These are phyloP conservation scores for Drosophila setifemur DNA, from an alignment of 1,140 invertebrate species.

Conservation along the genomic window DNA sequence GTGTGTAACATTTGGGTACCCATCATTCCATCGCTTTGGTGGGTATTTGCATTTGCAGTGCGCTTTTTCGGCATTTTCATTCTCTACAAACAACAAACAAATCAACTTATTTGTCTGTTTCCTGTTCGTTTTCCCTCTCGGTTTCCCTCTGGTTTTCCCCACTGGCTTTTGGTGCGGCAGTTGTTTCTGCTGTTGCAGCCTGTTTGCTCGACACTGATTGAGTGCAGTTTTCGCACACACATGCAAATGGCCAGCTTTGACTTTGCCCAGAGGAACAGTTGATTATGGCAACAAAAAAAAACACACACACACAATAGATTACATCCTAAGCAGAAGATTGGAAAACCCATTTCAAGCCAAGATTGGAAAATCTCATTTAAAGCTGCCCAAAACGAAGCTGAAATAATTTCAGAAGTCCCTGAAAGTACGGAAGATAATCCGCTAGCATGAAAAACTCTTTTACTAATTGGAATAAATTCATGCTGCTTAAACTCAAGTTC, in stretches of 20 bases:
- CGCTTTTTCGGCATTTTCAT: slow-evolving; percentile 70
- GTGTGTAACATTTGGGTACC: not conserved
- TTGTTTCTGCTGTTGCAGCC: slow-evolving; percentile 13
- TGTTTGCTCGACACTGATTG: slow-evolving; percentile 63
- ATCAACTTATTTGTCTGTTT: slow-evolving; percentile 70
- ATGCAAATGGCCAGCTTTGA: slow-evolving; percentile 9
- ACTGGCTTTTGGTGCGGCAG: slow-evolving; percentile 12
- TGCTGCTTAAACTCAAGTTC: slow-evolving; percentile 31
- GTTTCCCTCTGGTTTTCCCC: slow-evolving; percentile 10
- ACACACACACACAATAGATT: not conserved
- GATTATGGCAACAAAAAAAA: slow-evolving; percentile 20
- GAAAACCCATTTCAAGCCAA: not conserved
- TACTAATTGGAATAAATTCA: slow-evolving; percentile 54
- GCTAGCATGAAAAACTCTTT: slow-evolving; percentile 3
- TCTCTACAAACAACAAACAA: slow-evolving; percentile 72
- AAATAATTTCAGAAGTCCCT: too few relatives aligned
- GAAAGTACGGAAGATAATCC: too few relatives aligned
- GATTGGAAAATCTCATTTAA: too few relatives aligned
- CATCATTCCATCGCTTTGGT: not conserved
- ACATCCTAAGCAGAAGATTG: not conserved
- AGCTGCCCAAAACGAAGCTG: not conserved
- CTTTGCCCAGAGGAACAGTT: slow-evolving; percentile 21
- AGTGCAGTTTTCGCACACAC: slow-evolving; percentile 44
- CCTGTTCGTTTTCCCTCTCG: slow-evolving; percentile 24
- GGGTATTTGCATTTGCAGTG: slow-evolving; percentile 58